Evolutionary conservation across 2,888 invertebrate genomes (phyloP), one percentile per base, ranked within the genome.

Genomic region (Tiphia femorata): DNA sequence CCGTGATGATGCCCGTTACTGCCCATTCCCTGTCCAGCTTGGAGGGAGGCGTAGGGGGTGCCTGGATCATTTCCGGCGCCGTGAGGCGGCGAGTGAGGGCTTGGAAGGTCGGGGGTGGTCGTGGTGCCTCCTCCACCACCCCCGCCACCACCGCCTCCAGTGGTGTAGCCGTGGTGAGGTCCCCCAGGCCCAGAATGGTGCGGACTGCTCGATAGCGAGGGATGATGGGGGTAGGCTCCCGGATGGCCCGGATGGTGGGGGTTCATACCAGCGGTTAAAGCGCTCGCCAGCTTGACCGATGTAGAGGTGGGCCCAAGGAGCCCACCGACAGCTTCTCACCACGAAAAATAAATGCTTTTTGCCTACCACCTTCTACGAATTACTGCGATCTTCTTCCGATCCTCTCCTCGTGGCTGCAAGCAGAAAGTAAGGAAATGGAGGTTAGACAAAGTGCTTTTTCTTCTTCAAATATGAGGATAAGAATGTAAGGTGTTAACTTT

Each of bases 271-370:
- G 91, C 88, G 86, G 91, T 88, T 84, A 89, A 85, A 87, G 92
- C 91, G 89, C 92, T 91, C 87, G 92, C 92, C 92, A 93, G 93
- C 89, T 92, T 93, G 93, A 87, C 88, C 76, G 89, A 88, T 87
- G 86, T 85, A 85, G 72, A 86, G 77, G 77, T 75, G 74, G 75
- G 77, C 77, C 72, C 64, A 43, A 64, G 60, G 74, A 80, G 82
- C 82, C 82, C 82, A 81, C 82, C 83, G 72, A 74, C 79, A 60
- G 69, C 65, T 72, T 75, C 60, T 74, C 73, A 74, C 73, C 68
- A 75, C 55, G 70, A 73, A 62, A 69, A 67, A 64, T 14, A 41
- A 19, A 19, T 17, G 17, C 10, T 23, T 21, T 57, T 55, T 51
- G 33, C 40, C 17, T 20, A 38, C 4, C 38, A 25, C 5, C 8